Percentiles rank a stretch among this genome's conserved stretches.
Evolutionary conservation across 2,797 vertebrate genomes (phyloP).

Genomic region (Emys orbicularis): DNA sequence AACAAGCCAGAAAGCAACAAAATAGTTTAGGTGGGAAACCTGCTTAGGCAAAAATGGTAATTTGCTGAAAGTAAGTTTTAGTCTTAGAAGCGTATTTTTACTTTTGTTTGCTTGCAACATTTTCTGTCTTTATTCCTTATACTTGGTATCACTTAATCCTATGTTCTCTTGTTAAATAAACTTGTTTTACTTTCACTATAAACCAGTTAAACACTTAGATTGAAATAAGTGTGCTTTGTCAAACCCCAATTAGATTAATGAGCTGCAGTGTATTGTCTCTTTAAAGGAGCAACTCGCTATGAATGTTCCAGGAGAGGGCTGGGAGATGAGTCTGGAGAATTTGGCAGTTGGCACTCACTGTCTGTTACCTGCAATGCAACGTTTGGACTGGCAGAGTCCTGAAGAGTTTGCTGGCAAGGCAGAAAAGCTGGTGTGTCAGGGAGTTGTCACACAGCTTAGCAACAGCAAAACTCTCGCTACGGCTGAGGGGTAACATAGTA

Average conservation of each 20-base stretch:
- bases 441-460: too few species aligned
- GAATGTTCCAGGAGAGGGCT: background rate
- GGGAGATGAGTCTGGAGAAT: background rate
- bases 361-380: too few species aligned
- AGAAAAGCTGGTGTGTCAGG: too few species aligned
- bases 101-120: background rate
- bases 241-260: background rate
- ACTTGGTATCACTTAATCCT: background rate
- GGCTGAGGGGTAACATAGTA: too few species aligned
- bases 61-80: background rate
- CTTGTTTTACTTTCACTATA: background rate
- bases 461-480: too few species aligned
- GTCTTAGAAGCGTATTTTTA: background rate
- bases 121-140: background rate
- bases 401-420: too few species aligned
- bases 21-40: too few species aligned
- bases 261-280: background rate
- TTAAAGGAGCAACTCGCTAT: background rate
- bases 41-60: background rate
- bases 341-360: background rate
- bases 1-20: too few species aligned
- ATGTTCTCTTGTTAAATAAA: background rate
- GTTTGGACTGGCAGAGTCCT: too few species aligned
- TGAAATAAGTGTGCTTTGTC: background rate
- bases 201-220: background rate